phyloP scores from a whole-genome alignment of 1,140 invertebrate genomes.

The Cepaea nemoralis region DNA sequence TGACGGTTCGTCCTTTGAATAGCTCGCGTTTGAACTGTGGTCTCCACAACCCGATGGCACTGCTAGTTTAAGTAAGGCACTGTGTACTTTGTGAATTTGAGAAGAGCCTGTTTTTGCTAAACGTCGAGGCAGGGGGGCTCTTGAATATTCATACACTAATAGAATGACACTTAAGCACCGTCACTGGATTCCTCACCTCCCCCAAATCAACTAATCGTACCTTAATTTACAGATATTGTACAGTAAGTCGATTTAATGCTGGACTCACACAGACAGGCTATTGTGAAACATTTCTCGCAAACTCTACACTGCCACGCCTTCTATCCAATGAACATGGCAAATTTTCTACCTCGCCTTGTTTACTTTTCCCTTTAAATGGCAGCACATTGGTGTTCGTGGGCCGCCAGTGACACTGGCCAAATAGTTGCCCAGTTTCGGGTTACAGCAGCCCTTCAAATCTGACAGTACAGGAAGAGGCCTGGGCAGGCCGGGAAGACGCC shows the following conservation, averaged over 20 bases:
- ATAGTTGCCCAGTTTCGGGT: slow-evolving; percentile 1
- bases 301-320: background rate
- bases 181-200: background rate
- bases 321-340: background rate
- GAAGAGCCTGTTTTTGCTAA: background rate
- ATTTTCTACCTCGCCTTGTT: background rate
- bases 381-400: slow-evolving; percentile 1
- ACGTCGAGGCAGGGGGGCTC: background rate
- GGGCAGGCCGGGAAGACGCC: background rate
- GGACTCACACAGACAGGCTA: background rate
- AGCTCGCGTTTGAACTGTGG: background rate
- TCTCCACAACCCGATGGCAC: background rate
- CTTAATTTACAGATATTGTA: background rate
- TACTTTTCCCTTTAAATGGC: slow-evolving; percentile 1
- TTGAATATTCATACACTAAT: slow-evolving; percentile 10
- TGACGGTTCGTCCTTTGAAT: background rate
- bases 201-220: background rate
- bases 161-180: background rate
- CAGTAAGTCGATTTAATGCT: background rate
- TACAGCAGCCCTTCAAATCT: background rate
- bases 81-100: background rate
- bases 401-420: slow-evolving; percentile 6
- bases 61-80: background rate
- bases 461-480: background rate
- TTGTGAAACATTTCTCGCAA: background rate